Evolutionary conservation across 2,888 invertebrate genomes (phyloP).

Genomic region (Acronicta alni): DNA sequence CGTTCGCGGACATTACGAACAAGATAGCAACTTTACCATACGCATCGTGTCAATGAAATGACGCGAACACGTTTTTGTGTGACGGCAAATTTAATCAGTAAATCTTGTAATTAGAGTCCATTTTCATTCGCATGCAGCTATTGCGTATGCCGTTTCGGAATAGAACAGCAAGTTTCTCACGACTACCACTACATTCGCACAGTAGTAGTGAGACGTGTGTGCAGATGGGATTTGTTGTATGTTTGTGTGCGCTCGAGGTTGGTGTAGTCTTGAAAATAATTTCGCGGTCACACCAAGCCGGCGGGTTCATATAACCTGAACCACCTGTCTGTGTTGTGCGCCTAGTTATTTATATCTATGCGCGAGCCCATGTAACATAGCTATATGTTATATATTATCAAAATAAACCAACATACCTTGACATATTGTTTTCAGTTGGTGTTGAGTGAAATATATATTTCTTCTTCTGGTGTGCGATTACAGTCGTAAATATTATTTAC

Average conservation of each 20-base stretch:
- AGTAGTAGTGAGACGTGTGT: constrained; percentile 82
- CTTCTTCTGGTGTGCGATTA: constrained; percentile 25
- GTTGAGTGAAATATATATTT: constrained; percentile 18
- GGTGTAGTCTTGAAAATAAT: constrained; percentile 89
- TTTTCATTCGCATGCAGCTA: constrained; percentile 58
- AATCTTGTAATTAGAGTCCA: constrained; percentile 61
- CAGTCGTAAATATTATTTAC: constrained; percentile 37
- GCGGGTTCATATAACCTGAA: constrained; percentile 86
- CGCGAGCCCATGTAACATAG: constrained; percentile 81
- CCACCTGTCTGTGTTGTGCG: constrained; percentile 87
- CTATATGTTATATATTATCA: constrained; percentile 58
- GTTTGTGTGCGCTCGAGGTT: constrained; percentile 80
- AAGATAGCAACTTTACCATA: constrained; percentile 89
- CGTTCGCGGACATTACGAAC: constrained; percentile 89
- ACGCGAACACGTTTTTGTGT: constrained; percentile 73
- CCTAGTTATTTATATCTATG: constrained; percentile 88
- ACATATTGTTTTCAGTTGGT: constrained; percentile 30
- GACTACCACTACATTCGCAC: constrained; percentile 83
- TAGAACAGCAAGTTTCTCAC: constrained; percentile 85
- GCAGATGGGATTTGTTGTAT: constrained; percentile 67
- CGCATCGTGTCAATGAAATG: constrained; percentile 62
- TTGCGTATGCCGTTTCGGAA: constrained; percentile 65
- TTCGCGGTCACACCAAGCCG: constrained; percentile 88
- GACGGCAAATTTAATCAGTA: constrained; percentile 58
- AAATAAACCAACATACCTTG: constrained; percentile 52